These are phyloP conservation scores for Lasiommata megera DNA, from an alignment of 2,888 invertebrate species.

Conservation along the genomic window DNA sequence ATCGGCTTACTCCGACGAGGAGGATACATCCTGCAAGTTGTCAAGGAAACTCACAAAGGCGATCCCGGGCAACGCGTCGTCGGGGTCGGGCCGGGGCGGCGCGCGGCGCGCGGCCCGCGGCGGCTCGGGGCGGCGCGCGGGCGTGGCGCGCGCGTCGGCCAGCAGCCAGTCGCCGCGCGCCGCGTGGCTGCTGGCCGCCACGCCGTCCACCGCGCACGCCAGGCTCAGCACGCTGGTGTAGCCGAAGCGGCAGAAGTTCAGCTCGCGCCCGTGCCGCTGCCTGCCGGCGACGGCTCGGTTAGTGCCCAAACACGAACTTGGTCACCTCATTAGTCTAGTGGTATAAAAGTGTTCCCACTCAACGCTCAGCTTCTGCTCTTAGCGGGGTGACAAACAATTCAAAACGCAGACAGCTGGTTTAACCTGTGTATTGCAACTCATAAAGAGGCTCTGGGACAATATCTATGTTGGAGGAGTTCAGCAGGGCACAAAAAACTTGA, in stretches of 20 bases:
- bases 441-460: no score
- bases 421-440: no score
- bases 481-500: no score
- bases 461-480: no score
- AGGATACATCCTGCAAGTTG: background rate
- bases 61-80: constrained; percentile 51
- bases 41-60: constrained; percentile 56
- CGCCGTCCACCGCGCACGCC: constrained; percentile 42
- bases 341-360: no score
- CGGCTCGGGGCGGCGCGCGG: constrained; percentile 12
- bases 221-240: constrained; percentile 55
- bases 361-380: no score
- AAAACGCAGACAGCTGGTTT: no score
- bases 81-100: constrained; percentile 39
- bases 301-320: no score
- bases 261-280: constrained; percentile 53
- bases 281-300: no score
- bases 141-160: constrained; percentile 25
- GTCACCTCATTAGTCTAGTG: no score
- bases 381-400: no score
- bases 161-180: constrained; percentile 43
- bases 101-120: background rate
- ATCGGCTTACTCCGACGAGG: no score
- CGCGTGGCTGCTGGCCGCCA: constrained; percentile 26
- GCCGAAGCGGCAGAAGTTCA: constrained; percentile 55